Evolutionary conservation across 2,797 vertebrate species (phyloP), one percentile per base, ranked within the genome.

Genomic region (Pangasius sanitwongsei): DNA sequence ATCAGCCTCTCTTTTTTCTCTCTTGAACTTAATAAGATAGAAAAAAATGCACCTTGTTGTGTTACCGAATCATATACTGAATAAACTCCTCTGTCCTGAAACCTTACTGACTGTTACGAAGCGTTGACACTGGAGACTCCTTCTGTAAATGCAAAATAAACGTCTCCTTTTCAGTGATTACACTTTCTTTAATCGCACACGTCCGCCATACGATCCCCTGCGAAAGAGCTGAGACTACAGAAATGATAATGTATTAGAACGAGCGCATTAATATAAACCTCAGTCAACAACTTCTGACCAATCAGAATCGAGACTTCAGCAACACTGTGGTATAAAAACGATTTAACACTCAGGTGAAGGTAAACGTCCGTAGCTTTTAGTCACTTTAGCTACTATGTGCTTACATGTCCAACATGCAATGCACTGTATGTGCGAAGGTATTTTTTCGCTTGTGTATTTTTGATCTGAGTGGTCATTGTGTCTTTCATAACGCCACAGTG

Each of bases 401-500:
- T 55, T 55, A 16, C 16, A 25, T 61, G 59, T 61, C 59, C 20
- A 61, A 25, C 13, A 6, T 69, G 31, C 15, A 8, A 37, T 18
- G 31, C 18, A 65, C 63, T 65, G 28, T 65, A 65, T 23, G 59
- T 25, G 1, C 20, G 59, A n/a, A n/a, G 28, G 28, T 15, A 67
- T 67, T 1, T 70, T 69, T 37, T 80, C 41, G 48, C n/a, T 55
- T 34, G 11, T 3, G 11, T 34, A 31, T 37, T 41, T 25, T 41
- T 57, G n/a, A 31, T 57, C n/a, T 1, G 16, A 55, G 1, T 15
- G 23, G 6, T 41, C 20, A 28, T 41, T 41, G 1, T 65, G 12
- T 50, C 59, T 48, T 81, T 88, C 48, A 31, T 67, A 31, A 28
- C 37, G 34, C 85, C 90, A 91, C 94, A 99, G 99, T 99, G 99